Conservation (phyloP, 2,888 invertebrate genomes). For the Auanema freiburgensis region DNA sequence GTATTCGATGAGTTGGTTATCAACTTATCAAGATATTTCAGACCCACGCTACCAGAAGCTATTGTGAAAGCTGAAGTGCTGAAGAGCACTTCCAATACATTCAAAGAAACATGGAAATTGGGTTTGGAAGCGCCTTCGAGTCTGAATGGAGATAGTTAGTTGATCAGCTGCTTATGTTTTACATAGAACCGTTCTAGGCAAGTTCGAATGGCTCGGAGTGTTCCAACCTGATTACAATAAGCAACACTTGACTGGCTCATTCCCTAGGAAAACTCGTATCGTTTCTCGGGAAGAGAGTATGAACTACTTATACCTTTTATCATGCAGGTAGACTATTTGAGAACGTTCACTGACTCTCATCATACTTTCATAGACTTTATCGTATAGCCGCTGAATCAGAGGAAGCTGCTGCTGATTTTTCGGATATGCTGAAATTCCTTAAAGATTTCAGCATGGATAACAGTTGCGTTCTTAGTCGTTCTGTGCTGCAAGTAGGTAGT, state of each 20-base stretch:
- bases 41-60: no score
- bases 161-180: neutral
- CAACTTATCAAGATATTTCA: no score
- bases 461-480: conserved; percentile 83
- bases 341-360: neutral
- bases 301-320: conserved; percentile 19
- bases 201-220: conserved; percentile 71
- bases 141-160: neutral
- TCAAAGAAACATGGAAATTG: no score
- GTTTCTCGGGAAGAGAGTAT: conserved; percentile 23
- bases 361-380: neutral
- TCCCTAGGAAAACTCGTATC: conserved; percentile 78
- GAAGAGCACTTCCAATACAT: no score
- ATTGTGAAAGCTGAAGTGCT: no score
- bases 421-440: conserved; percentile 23
- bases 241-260: conserved; percentile 91
- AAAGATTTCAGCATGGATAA: conserved; percentile 19
- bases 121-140: no score
- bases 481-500: conserved; percentile 74
- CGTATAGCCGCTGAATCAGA: conserved; percentile 6
- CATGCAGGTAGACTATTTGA: conserved; percentile 8
- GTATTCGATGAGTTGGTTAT: no score
- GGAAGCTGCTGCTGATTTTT: conserved; percentile 13
- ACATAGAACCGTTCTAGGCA: conserved; percentile 23
- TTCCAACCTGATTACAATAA: conserved; percentile 96